These are phyloP conservation scores for Dicycla oo DNA, from an alignment of 2,888 invertebrate genomes.

Conservation along the genomic window DNA sequence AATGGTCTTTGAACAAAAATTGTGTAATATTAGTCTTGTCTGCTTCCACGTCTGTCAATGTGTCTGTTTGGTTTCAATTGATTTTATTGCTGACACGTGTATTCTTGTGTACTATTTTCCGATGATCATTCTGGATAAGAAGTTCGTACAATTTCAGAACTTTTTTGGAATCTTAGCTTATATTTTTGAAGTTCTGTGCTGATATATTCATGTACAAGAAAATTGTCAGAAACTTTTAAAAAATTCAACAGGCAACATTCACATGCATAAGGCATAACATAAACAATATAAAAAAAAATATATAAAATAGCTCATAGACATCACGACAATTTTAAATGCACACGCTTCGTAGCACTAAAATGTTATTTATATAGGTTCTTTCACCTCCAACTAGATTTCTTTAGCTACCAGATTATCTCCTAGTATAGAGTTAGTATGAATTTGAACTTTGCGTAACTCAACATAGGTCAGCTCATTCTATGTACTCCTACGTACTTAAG, in stretches of 20 bases:
- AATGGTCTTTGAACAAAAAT: constrained; percentile 62
- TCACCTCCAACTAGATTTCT: constrained; percentile 9
- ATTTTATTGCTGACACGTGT: neutral
- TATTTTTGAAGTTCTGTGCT: neutral
- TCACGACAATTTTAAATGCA: neutral
- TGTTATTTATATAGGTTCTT: constrained; percentile 5
- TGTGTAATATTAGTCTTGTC: constrained; percentile 25
- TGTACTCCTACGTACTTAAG: neutral
- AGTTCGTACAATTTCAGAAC: neutral
- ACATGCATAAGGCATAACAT: neutral
- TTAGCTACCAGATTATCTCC: neutral
- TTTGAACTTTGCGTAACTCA: neutral
- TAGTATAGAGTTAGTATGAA: neutral
- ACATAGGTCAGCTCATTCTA: neutral
- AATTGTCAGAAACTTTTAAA: neutral
- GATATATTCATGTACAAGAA: neutral
- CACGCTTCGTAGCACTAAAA: constrained; percentile 11
- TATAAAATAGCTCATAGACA: neutral
- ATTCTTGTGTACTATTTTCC: neutral
- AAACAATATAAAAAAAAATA: neutral
- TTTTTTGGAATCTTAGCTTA: neutral
- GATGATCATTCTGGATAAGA: neutral
- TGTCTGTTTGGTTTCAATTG: constrained; percentile 23
- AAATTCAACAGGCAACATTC: neutral
- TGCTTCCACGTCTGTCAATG: constrained; percentile 22